Base-by-base conservation (phyloP, 2,797 vertebrate species). In the Ptychobarbus kaznakovi region DNA sequence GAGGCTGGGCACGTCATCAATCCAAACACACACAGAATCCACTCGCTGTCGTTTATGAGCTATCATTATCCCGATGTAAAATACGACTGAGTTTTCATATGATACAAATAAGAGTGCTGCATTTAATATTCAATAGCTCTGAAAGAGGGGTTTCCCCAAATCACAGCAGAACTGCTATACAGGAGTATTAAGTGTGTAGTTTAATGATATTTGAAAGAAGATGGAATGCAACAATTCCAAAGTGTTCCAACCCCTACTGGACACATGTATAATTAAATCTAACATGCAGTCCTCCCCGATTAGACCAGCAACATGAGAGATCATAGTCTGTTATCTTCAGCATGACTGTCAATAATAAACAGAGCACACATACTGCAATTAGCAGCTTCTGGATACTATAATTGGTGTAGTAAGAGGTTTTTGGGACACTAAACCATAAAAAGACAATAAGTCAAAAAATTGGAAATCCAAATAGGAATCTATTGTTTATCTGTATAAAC, bases 1-100 rank as follows among this genome's bases (percentile, higher is more conserved):
- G 75, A 85, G 74, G 84, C 82, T 76, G 49, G 70, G 73, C 63
- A 63, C 77, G 74, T 84, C 86, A 87, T 51, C 84, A 78, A 78
- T 51, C 83, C 80, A 69, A 89, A 82, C 69, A 86, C 68, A 70
- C 44, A 82, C 40, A 49, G 49, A 82, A 78, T 84, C 75, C 35
- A 76, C 81, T 74, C 73, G 12, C 18, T 58, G 82, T 35, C 56
- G 8, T 76, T 72, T 56, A 6, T 69, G 51, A 74, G 81, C 81
- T 69, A 15, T 86, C 78, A 86, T 86, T 74, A 79, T 58, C 61
- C 46, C 16, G 1, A 22, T 81, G 65, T 73, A 78, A 18, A 65
- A 85, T 38, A 20, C 20, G 22, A 20, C 13, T 3, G 32, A 38
- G 76, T 77, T 86, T 77, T 83, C 73, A 42, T 77, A 40, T 53